Evolutionary conservation across 2,113 vertebrate genomes (phyloP), one percentile per base, ranked within the genome.

Genomic region (Struthidea cinerea): DNA sequence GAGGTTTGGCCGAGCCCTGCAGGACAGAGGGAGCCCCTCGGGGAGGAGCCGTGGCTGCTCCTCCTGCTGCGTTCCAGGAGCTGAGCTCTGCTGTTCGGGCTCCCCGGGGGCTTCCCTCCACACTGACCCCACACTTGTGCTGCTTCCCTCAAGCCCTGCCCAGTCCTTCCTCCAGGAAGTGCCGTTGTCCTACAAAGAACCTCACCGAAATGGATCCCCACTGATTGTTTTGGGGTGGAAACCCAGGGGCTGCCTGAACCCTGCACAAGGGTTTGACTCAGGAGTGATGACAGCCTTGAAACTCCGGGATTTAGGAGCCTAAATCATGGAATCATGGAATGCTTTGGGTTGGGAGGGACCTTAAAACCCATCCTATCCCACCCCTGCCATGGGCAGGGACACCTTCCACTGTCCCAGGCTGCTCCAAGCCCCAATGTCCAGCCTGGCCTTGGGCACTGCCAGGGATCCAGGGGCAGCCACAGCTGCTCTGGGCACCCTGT

Each of bases 61-160:
- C 35, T 82, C 42, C 26, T 2, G 2, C 35, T 41, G 35, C 0
- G 0, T 16, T 30, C 27, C 50, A 49, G 22, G 10, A 10, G 74
- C 16, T 47, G 46, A 77, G 53, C 39, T 55, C 59, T 73, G 84
- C 41, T 26, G 1, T 23, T 73, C 13, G 27, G 33, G 3, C 33
- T 46, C 30, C 44, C 22, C 1, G 1, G 42, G 53, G 56, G 65
- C 27, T 55, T 84, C 78, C 64, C 61, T 4, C 24, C 50, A 24
- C 17, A 3, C 20, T 10, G 68, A 81, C 22, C n/a, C 49, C 52
- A 24, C 24, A 7, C 46, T 42, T 1, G 37, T 37, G 39, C 60
- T 82, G 71, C 52, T 90, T 28, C 18, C 14, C 60, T 55, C 11
- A 16, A 76, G 44, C 56, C 65, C 44, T 52, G 30, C 11, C 30